Conservation (phyloP, 2,797 vertebrate genomes). For the Sebastes cheni region DNA sequence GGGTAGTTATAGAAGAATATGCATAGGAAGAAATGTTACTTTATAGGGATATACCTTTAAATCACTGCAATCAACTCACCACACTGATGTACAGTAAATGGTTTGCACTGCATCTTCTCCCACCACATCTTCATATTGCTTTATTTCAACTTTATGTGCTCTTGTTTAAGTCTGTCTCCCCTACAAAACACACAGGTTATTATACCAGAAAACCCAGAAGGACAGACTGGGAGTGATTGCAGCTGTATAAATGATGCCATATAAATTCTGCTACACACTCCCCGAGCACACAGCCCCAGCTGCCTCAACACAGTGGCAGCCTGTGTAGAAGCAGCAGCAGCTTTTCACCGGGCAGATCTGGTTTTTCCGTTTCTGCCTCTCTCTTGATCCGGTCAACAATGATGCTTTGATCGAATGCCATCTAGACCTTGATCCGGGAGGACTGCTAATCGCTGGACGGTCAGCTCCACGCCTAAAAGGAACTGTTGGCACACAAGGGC, state of each 20-base stretch:
- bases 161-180: not conserved
- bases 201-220: not conserved
- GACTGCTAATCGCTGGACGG: slow-evolving; percentile 35
- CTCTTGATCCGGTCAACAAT: slow-evolving; percentile 26
- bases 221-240: slow-evolving; percentile 9
- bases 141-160: not conserved
- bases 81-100: not conserved
- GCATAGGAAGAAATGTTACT: not conserved
- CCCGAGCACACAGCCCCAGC: slow-evolving; percentile 30
- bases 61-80: not conserved
- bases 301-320: slow-evolving; percentile 58
- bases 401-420: slow-evolving; percentile 59
- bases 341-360: slow-evolving; percentile 45
- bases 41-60: not conserved
- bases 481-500: slow-evolving; percentile 9
- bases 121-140: not conserved
- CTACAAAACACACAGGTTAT: slow-evolving; percentile 6
- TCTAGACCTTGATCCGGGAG: slow-evolving; percentile 34
- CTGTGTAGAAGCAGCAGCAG: slow-evolving; percentile 57
- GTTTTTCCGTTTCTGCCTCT: slow-evolving; percentile 44
- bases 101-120: not conserved
- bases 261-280: slow-evolving; percentile 27
- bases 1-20: not conserved
- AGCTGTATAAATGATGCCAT: slow-evolving; percentile 44
- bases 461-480: slow-evolving; percentile 17